A percentile compares a stretch with the other conserved stretches of the same genome.
Conservation (phyloP, 2,888 invertebrate genomes). For the Phortica okadai region DNA sequence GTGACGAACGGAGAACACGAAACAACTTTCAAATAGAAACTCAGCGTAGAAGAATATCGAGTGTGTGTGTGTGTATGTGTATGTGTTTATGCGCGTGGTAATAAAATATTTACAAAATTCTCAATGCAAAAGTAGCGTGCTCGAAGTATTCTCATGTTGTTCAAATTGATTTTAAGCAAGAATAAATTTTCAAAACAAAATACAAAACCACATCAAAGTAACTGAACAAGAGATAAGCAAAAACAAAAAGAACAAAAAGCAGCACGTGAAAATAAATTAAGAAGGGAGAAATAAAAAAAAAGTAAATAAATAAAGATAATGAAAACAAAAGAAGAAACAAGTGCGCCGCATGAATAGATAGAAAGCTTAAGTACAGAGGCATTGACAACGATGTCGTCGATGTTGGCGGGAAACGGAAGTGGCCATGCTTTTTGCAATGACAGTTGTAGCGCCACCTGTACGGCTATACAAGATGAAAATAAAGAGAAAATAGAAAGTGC, state of each 20-base stretch:
- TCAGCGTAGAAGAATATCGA: neutral
- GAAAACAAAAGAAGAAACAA: slow-evolving; percentile 10
- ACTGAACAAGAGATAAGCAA: neutral
- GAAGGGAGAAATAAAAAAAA: neutral
- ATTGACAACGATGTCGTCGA: neutral
- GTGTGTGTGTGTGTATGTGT: neutral
- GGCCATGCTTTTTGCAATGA: slow-evolving; percentile 51
- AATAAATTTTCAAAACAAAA: neutral
- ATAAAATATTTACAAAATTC: slow-evolving; percentile 24
- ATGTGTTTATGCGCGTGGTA: neutral
- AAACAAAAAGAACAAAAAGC: neutral
- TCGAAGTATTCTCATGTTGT: neutral
- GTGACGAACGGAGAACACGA: slow-evolving; percentile 1
- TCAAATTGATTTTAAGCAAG: slow-evolving; percentile 10
- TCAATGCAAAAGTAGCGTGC: slow-evolving; percentile 9
- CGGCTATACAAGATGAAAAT: slow-evolving; percentile 3
- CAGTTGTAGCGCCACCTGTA: slow-evolving; percentile 52
- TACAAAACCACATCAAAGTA: slow-evolving; percentile 15
- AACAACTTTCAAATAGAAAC: neutral
- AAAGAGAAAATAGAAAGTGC: slow-evolving; percentile 48
- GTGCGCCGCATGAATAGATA: neutral
- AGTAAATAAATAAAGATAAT: slow-evolving; percentile 7
- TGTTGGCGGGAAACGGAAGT: slow-evolving; percentile 38
- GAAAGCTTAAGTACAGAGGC: neutral
- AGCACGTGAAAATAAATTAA: slow-evolving; percentile 10